These are phyloP conservation scores for Ibycter americanus DNA, from an alignment of 2,797 vertebrate species.

Conservation along the genomic window DNA sequence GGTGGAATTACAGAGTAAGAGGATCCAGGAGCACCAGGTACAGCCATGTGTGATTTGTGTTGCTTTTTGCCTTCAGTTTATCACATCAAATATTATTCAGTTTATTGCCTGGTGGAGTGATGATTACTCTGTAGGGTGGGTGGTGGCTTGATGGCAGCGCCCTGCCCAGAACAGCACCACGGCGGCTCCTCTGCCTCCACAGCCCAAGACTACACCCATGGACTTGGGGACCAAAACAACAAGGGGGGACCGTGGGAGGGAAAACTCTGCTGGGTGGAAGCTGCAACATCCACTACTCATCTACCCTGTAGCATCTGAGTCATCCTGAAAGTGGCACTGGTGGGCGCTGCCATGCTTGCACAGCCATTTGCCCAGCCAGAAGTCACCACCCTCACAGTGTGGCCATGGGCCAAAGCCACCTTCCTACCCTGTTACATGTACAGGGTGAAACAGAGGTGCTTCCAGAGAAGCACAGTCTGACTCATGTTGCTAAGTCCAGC, in stretches of 20 bases:
- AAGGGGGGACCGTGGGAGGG: accelerated
- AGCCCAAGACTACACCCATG: accelerated
- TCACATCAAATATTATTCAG: neutral
- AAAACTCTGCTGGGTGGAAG: neutral
- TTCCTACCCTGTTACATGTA: neutral
- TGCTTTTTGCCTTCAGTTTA: neutral
- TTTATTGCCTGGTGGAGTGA: neutral
- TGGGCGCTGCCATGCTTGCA: neutral
- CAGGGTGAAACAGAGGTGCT: neutral
- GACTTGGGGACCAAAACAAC: neutral
- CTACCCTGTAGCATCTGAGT: neutral
- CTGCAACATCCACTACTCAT: neutral
- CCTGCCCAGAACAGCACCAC: accelerated
- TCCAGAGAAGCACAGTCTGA: neutral
- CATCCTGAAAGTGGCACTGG: neutral
- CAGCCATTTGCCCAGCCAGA: accelerated
- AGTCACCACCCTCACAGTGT: accelerated
- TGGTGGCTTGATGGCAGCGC: neutral
- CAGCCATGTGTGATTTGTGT: neutral
- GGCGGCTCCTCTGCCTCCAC: neutral
- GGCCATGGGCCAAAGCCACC: neutral
- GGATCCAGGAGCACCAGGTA: neutral
- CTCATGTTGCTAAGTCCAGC: neutral
- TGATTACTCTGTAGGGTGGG: accelerated
- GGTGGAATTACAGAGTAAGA: neutral